Percentiles rank a stretch among this genome's conserved stretches.
phyloP scores from a whole-genome alignment of 2,113 vertebrate genomes.

The Jacana jacana region DNA sequence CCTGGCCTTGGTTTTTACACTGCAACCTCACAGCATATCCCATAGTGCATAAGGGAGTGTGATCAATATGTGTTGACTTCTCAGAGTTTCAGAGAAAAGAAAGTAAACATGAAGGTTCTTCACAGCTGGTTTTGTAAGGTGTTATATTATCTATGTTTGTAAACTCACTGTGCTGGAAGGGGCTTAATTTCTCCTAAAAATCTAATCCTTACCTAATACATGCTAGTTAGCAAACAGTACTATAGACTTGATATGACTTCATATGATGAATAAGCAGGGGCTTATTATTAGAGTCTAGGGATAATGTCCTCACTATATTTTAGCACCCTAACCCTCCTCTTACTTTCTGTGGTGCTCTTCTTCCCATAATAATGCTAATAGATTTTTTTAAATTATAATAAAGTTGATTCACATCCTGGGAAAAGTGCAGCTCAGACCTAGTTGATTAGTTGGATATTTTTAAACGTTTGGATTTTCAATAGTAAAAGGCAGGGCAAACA shows the following conservation, averaged over 20 bases:
- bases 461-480: neutral
- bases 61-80: neutral
- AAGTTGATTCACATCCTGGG: neutral
- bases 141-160: neutral
- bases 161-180: neutral
- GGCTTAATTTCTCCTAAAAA: neutral
- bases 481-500: slow-evolving; percentile 28
- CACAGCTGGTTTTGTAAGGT: neutral
- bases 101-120: neutral
- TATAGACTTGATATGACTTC: neutral
- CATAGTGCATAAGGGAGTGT: neutral
- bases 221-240: neutral
- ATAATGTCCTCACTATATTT: neutral
- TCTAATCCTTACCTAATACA: neutral
- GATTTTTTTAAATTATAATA: neutral
- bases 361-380: neutral
- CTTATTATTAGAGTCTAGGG: neutral
- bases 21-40: neutral
- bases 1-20: neutral
- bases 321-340: neutral
- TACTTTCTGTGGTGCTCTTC: neutral
- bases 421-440: neutral
- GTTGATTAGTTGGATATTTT: neutral
- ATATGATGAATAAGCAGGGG: neutral
- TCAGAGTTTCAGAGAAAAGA: neutral